Percentiles rank a stretch among this genome's conserved stretches.
These are phyloP conservation scores for Leucopsar rothschildi DNA, from an alignment of 2,113 vertebrate species.

Conservation along the genomic window DNA sequence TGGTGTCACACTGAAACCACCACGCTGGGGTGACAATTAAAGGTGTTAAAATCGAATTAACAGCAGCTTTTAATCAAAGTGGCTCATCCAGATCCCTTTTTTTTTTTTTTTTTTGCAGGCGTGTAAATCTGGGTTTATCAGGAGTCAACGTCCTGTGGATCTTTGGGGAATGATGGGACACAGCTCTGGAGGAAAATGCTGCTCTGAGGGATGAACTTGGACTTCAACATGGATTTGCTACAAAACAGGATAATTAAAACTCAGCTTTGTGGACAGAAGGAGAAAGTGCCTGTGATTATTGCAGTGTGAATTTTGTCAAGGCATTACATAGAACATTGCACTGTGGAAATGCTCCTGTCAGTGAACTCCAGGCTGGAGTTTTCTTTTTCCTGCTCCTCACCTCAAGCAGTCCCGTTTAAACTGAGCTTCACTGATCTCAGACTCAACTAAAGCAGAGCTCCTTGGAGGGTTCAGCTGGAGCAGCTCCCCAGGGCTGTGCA, in stretches of 20 bases:
- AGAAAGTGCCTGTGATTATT: not conserved
- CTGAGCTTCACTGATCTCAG: not conserved
- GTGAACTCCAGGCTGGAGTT: not conserved
- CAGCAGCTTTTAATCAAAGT: not conserved
- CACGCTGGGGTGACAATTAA: rapidly evolving
- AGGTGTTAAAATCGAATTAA: rapidly evolving
- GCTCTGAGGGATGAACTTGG: not conserved
- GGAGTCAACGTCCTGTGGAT: constrained; percentile 97
- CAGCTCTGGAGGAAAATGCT: rapidly evolving
- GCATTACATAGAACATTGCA: rapidly evolving
- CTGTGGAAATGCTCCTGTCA: not conserved
- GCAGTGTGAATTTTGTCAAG: rapidly evolving
- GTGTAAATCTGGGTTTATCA: constrained; percentile 91
- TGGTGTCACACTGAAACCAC: not conserved
- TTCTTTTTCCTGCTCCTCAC: not conserved
- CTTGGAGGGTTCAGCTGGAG: not conserved
- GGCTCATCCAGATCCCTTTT: no score
- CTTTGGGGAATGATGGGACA: constrained; percentile 70
- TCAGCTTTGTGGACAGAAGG: not conserved
- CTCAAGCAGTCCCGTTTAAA: rapidly evolving
- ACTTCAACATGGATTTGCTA: rapidly evolving
- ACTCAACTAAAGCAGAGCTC: not conserved
- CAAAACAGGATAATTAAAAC: rapidly evolving
- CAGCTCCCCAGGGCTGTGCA: rapidly evolving
- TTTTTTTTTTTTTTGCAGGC: constrained; percentile 66